A percentile compares a stretch with the other conserved stretches of the same genome.
phyloP scores from a whole-genome alignment of 2,113 vertebrate species.

The Lampris incognitus region DNA sequence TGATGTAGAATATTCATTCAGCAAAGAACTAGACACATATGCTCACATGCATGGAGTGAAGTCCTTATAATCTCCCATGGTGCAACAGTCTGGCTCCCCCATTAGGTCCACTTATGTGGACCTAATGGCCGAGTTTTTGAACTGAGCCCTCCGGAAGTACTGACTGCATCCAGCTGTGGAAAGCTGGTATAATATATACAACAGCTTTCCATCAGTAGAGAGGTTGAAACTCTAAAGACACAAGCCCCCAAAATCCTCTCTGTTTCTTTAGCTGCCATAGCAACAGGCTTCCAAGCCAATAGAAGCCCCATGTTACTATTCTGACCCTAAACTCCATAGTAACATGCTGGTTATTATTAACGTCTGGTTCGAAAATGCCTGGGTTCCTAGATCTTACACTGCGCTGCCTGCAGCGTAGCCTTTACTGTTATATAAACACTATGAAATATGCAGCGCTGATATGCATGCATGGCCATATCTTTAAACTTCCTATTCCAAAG shows the following conservation, averaged over 20 bases:
- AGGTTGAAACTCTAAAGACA: constrained; percentile 1
- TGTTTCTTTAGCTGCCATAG: not conserved
- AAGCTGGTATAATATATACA: not conserved
- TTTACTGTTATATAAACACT: not conserved
- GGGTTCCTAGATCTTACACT: constrained; percentile 4
- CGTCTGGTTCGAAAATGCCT: constrained; percentile 30
- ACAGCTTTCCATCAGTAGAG: constrained; percentile 10
- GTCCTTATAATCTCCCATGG: not conserved
- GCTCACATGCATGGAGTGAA: not conserved
- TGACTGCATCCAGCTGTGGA: not conserved
- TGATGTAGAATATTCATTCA: not conserved
- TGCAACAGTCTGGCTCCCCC: not conserved
- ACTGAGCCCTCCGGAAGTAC: constrained; percentile 10
- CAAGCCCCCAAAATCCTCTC: not conserved
- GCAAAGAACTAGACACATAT: constrained; percentile 3
- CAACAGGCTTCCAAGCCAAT: constrained; percentile 10
- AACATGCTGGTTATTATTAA: constrained; percentile 34
- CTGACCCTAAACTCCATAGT: constrained; percentile 39
- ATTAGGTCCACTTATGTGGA: constrained; percentile 1
- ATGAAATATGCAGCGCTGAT: not conserved
- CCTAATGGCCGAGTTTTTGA: not conserved
- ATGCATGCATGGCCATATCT: not conserved
- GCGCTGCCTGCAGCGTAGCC: not conserved
- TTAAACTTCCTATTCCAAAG: not conserved
- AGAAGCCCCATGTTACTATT: constrained; percentile 18